These are phyloP conservation scores for Centropus unirufus DNA, from an alignment of 2,113 vertebrate species.

Conservation along the genomic window DNA sequence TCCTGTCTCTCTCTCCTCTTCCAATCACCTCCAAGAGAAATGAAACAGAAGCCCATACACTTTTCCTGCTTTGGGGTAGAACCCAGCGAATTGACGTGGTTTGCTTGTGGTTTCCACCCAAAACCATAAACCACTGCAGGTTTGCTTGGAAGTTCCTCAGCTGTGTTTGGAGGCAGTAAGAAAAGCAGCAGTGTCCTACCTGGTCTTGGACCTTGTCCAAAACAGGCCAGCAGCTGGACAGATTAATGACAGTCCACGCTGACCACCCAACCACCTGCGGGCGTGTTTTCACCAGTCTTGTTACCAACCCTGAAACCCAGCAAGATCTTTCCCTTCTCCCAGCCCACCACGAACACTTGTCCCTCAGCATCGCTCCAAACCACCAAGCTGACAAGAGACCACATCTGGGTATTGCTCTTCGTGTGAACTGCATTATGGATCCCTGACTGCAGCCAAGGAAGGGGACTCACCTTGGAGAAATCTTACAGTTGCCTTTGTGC, in stretches of 20 bases:
- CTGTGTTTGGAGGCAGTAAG: conserved; percentile 21
- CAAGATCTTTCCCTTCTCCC: neutral
- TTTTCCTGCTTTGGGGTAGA: conserved; percentile 21
- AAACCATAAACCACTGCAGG: conserved; percentile 37
- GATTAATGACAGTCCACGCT: neutral
- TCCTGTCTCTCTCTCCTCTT: neutral
- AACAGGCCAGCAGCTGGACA: conserved; percentile 12
- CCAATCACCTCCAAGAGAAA: neutral
- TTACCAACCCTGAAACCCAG: neutral
- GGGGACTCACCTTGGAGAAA: neutral
- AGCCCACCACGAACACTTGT: neutral
- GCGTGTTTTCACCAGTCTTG: neutral
- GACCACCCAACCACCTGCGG: conserved; percentile 26
- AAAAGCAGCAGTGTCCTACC: conserved; percentile 54
- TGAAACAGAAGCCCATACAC: neutral
- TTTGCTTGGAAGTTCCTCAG: conserved; percentile 27
- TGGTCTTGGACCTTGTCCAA: neutral
- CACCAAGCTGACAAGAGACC: neutral
- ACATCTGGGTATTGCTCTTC: neutral
- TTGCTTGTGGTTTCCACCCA: conserved; percentile 43
- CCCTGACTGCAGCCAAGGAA: neutral
- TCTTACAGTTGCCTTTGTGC: neutral
- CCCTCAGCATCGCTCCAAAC: neutral
- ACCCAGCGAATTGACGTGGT: neutral
- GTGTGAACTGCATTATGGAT: neutral